Evolutionary conservation across 1,140 invertebrate genomes (phyloP).

Genomic region (Conus betulinus): DNA sequence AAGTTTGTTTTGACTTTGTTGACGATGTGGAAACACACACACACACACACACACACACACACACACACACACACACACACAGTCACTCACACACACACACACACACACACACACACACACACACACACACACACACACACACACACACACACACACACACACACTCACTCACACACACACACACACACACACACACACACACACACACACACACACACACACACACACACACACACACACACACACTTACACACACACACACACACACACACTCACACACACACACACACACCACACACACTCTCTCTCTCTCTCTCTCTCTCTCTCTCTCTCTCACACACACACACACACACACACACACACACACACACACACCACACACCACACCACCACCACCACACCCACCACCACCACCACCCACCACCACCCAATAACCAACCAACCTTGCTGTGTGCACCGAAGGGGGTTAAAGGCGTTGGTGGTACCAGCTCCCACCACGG

Average conservation of each 20-base stretch:
- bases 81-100: no score
- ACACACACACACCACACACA: neutral
- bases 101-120: no score
- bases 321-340: neutral
- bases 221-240: neutral
- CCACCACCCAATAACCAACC: neutral
- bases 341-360: conserved; percentile 1
- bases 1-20: no score
- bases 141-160: no score
- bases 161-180: no score
- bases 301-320: neutral
- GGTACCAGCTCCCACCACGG: neutral
- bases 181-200: neutral
- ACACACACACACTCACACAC: neutral
- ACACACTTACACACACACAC: neutral
- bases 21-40: no score
- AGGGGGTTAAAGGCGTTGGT: neutral
- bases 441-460: neutral
- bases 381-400: no score
- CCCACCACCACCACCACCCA: neutral
- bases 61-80: no score
- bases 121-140: no score
- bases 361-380: neutral
- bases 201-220: conserved; percentile 7
- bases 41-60: no score